phyloP scores from a whole-genome alignment of 2,888 invertebrate genomes.

The Bombylius discolor region DNA sequence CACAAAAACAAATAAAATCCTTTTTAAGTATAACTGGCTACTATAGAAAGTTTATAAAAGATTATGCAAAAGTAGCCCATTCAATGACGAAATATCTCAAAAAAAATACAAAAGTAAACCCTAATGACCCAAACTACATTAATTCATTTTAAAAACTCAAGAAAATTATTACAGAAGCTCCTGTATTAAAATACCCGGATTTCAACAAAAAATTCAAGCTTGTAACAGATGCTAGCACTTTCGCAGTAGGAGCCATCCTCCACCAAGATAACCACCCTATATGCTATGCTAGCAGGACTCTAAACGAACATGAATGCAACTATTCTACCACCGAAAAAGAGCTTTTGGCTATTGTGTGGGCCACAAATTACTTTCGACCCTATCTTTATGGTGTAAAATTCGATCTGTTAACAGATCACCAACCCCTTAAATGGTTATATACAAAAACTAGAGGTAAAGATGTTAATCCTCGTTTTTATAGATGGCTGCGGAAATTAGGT shows the following conservation, averaged over 20 bases:
- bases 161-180: neutral
- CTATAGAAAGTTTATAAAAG: slow-evolving; percentile 17
- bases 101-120: slow-evolving; percentile 6
- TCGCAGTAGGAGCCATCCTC: neutral
- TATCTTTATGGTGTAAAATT: slow-evolving; percentile 1
- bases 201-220: slow-evolving; percentile 6
- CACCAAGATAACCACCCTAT: neutral
- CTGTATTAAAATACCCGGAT: slow-evolving; percentile 9
- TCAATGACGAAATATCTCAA: slow-evolving; percentile 10
- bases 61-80: slow-evolving; percentile 13
- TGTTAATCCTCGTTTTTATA: neutral
- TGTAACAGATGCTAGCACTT: slow-evolving; percentile 3
- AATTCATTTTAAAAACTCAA: slow-evolving; percentile 5
- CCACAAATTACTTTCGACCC: slow-evolving; percentile 2
- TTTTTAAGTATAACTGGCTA: slow-evolving; percentile 17
- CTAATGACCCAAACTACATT: slow-evolving; percentile 7
- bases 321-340: slow-evolving; percentile 6
- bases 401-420: slow-evolving; percentile 9
- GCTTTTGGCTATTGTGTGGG: slow-evolving; percentile 2
- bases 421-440: neutral
- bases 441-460: neutral
- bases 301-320: slow-evolving; percentile 4
- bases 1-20: slow-evolving; percentile 14
- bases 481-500: neutral
- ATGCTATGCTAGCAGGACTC: neutral